A percentile compares a stretch with the other conserved stretches of the same genome.
These are phyloP conservation scores for Crioceris asparagi DNA, from an alignment of 2,888 invertebrate species.

Conservation along the genomic window DNA sequence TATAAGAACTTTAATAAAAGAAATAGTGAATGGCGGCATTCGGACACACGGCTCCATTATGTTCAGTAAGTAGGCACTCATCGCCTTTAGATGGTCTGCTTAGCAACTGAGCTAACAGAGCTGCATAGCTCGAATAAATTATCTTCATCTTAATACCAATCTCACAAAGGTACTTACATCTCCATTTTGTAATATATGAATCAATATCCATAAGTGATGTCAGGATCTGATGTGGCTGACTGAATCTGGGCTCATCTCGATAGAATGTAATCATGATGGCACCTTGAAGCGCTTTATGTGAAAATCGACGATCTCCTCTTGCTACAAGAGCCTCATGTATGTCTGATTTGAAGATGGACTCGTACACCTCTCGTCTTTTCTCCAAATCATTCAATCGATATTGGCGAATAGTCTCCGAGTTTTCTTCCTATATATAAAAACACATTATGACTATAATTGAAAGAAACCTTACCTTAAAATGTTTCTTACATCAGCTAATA, in stretches of 20 bases:
- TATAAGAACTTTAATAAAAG: too few relatives aligned
- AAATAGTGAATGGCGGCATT: too few relatives aligned
- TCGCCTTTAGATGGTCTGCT: too few relatives aligned
- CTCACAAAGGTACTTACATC: slow-evolving; percentile 84
- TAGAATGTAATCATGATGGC: slow-evolving; percentile 98
- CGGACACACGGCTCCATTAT: too few relatives aligned
- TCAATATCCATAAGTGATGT: slow-evolving; percentile 96
- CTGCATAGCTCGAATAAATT: too few relatives aligned
- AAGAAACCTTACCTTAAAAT: background rate
- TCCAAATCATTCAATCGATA: slow-evolving; percentile 64
- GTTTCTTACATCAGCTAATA: slow-evolving; percentile 47
- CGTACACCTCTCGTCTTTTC: slow-evolving; percentile 74
- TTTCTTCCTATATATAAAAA: slow-evolving; percentile 22
- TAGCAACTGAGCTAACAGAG: too few relatives aligned
- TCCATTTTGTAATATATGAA: slow-evolving; percentile 96
- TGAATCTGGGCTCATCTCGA: slow-evolving; percentile 93
- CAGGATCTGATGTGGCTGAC: slow-evolving; percentile 93
- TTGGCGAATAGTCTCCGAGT: slow-evolving; percentile 36
- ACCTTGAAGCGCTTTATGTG: slow-evolving; percentile 82
- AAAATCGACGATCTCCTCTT: slow-evolving; percentile 80
- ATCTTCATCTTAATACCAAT: too few relatives aligned
- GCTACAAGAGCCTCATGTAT: slow-evolving; percentile 75
- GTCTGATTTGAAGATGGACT: slow-evolving; percentile 76
- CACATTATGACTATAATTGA: background rate
- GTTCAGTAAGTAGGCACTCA: too few relatives aligned